Evolutionary conservation across 2,797 vertebrate genomes (phyloP).

Genomic region (Chaunax sp.): DNA sequence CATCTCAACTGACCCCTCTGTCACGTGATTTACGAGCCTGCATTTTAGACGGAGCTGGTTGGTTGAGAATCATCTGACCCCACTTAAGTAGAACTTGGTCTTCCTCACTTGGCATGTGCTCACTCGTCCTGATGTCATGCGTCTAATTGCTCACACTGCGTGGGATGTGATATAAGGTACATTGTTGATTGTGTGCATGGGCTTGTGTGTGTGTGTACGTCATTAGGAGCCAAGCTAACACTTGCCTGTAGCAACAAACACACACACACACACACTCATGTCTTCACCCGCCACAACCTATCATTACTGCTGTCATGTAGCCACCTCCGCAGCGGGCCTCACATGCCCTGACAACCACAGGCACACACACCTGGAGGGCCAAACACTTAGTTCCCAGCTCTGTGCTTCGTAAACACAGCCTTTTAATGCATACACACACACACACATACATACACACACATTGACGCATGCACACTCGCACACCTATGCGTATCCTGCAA

Average conservation of each 20-base stretch:
- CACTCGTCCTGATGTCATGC: conserved; percentile 78
- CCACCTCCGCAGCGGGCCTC: conserved; percentile 74
- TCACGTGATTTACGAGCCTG: conserved; percentile 48
- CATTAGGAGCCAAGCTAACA: conserved; percentile 65
- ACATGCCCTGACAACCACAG: conserved; percentile 81
- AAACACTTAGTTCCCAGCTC: conserved; percentile 79
- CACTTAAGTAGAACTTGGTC: conserved; percentile 48
- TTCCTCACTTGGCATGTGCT: conserved; percentile 64
- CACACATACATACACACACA: conserved; percentile 6
- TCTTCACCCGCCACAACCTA: conserved; percentile 81
- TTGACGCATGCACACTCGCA: no score
- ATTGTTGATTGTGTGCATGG: conserved; percentile 69
- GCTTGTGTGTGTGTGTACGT: conserved; percentile 18
- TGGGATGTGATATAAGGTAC: conserved; percentile 83
- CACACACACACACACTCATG: conserved; percentile 63
- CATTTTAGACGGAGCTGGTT: conserved; percentile 33
- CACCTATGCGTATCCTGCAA: conserved; percentile 70
- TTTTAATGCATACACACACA: conserved; percentile 52
- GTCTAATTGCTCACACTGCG: conserved; percentile 80
- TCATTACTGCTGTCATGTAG: conserved; percentile 83
- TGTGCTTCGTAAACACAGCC: conserved; percentile 66
- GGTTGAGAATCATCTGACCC: conserved; percentile 59
- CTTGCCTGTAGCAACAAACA: conserved; percentile 64
- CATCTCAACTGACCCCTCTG: conserved; percentile 59
- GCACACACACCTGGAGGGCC: conserved; percentile 81